phyloP scores from a whole-genome alignment of 2,797 vertebrate genomes.

The Luscinia luscinia region DNA sequence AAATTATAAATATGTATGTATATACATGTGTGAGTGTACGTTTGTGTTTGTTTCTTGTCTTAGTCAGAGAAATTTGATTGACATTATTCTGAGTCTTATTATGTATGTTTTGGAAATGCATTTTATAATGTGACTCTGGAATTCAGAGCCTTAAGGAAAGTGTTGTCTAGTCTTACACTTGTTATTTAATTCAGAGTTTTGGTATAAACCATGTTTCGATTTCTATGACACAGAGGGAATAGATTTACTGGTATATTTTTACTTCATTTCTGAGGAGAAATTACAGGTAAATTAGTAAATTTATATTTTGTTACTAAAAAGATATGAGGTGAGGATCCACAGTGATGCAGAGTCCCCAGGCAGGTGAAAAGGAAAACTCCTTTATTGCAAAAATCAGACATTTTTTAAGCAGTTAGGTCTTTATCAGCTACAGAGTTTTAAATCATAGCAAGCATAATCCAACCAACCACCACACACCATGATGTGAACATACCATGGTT shows the following conservation, averaged over 20 bases:
- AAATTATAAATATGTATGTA: background rate
- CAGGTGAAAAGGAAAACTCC: too few species aligned
- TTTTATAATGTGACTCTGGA: background rate
- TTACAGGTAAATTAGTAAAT: background rate
- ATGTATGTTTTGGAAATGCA: background rate
- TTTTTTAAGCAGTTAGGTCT: background rate
- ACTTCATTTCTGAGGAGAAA: background rate
- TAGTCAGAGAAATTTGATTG: background rate
- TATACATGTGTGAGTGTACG: accelerated
- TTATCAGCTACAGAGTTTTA: background rate
- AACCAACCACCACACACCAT: background rate
- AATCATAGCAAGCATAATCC: background rate
- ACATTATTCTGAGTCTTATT: background rate
- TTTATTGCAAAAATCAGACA: background rate
- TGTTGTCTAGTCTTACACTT: background rate
- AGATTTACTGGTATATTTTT: background rate
- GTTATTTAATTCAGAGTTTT: background rate
- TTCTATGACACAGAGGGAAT: background rate
- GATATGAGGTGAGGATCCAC: background rate
- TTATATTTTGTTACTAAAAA: background rate
- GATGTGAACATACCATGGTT: accelerated
- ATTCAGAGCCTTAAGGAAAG: background rate
- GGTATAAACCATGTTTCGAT: background rate
- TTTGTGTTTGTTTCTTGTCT: background rate
- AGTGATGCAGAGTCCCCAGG: background rate